Percentiles rank a stretch among this genome's conserved stretches.
Conservation (phyloP, 2,888 invertebrate species). For the Notodonta ziczac region DNA sequence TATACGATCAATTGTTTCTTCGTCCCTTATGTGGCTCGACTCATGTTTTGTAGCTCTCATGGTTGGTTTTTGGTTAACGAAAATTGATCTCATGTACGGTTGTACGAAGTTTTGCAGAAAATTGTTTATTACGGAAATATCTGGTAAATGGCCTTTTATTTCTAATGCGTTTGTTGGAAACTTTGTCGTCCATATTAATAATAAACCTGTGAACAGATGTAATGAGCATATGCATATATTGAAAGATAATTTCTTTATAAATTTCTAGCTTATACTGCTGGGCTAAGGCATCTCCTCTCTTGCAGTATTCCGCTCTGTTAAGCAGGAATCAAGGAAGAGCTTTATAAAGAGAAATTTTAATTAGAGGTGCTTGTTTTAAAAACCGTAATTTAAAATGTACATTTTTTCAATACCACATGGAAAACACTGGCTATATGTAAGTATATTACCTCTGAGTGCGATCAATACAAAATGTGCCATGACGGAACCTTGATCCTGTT, state of each 20-base stretch:
- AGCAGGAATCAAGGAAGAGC: no score
- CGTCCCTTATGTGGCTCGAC: not conserved
- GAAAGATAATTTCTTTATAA: no score
- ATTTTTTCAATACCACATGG: not conserved
- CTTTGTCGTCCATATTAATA: slow-evolving; percentile 22
- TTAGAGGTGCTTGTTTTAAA: no score
- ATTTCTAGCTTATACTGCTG: no score
- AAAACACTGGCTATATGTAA: not conserved
- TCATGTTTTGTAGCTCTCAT: not conserved
- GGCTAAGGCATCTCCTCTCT: no score
- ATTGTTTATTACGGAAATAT: slow-evolving; percentile 30
- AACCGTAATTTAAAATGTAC: not conserved
- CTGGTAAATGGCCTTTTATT: slow-evolving; percentile 26
- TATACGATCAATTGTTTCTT: slow-evolving; percentile 37
- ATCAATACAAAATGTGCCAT: slow-evolving; percentile 22
- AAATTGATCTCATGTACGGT: slow-evolving; percentile 39
- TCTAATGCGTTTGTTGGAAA: slow-evolving; percentile 11
- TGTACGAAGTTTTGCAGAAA: slow-evolving; percentile 47
- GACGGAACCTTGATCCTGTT: slow-evolving; percentile 21
- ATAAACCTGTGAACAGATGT: slow-evolving; percentile 19
- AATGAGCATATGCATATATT: not conserved
- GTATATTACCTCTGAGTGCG: slow-evolving; percentile 20
- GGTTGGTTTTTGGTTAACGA: not conserved
- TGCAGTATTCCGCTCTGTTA: no score
- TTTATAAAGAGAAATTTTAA: no score